phyloP scores from a whole-genome alignment of 2,888 invertebrate species.

The Julus scanicus region DNA sequence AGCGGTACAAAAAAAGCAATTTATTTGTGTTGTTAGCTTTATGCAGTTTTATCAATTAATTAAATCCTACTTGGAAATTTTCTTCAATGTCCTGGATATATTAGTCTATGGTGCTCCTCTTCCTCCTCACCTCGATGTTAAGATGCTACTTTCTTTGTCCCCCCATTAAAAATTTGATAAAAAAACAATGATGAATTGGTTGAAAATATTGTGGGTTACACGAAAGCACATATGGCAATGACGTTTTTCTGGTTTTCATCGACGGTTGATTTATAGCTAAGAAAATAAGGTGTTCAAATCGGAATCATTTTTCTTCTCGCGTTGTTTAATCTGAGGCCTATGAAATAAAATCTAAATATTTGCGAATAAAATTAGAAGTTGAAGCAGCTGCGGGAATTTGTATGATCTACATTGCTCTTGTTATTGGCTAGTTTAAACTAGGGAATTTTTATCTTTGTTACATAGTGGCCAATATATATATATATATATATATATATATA shows the following conservation, averaged over 20 bases:
- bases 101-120: not conserved
- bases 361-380: slow-evolving; percentile 37
- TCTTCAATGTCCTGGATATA: not conserved
- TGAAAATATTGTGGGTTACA: not conserved
- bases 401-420: not conserved
- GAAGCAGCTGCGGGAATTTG: not conserved
- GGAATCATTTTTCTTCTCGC: slow-evolving; percentile 30
- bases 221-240: not conserved
- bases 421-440: slow-evolving; percentile 41
- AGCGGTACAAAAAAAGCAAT: not conserved
- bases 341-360: slow-evolving; percentile 39
- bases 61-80: not conserved
- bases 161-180: not conserved
- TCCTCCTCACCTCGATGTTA: not conserved
- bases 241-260: slow-evolving; percentile 19
- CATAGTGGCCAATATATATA: too few species aligned
- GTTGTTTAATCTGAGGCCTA: not conserved
- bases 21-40: not conserved
- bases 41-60: slow-evolving; percentile 37
- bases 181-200: slow-evolving; percentile 45
- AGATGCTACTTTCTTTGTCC: not conserved
- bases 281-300: slow-evolving; percentile 20
- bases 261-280: not conserved
- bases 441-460: slow-evolving; percentile 59
- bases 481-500: too few species aligned